These are phyloP conservation scores for Rousettus madagascariensis DNA, from an alignment of 2,797 vertebrate genomes.

Conservation along the genomic window DNA sequence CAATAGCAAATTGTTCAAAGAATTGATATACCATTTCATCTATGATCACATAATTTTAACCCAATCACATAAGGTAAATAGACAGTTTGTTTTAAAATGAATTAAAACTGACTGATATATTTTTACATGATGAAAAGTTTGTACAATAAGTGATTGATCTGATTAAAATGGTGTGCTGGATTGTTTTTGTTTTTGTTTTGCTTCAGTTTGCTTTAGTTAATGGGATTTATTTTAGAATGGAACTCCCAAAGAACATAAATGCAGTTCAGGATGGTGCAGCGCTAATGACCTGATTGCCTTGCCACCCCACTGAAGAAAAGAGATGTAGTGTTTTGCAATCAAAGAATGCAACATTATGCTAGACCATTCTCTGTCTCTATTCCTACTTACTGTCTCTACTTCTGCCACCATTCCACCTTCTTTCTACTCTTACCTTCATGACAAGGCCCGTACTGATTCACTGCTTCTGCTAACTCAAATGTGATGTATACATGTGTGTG, in stretches of 20 bases:
- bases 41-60: conserved; percentile 39
- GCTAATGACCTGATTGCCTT: neutral
- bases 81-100: conserved; percentile 10
- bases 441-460: neutral
- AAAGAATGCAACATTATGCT: neutral
- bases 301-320: neutral
- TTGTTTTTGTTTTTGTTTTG: neutral
- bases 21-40: neutral
- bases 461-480: neutral
- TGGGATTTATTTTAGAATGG: neutral
- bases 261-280: neutral
- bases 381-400: neutral
- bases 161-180: neutral
- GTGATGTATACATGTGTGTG: neutral
- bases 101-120: neutral
- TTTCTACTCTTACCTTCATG: neutral
- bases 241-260: neutral
- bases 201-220: conserved; percentile 18
- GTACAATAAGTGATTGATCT: neutral
- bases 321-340: neutral
- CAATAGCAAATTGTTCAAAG: neutral
- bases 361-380: neutral
- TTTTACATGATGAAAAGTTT: neutral
- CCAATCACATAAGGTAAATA: neutral
- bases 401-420: neutral